phyloP scores from a whole-genome alignment of 2,888 invertebrate species.

The Hypolimnas misippus region DNA sequence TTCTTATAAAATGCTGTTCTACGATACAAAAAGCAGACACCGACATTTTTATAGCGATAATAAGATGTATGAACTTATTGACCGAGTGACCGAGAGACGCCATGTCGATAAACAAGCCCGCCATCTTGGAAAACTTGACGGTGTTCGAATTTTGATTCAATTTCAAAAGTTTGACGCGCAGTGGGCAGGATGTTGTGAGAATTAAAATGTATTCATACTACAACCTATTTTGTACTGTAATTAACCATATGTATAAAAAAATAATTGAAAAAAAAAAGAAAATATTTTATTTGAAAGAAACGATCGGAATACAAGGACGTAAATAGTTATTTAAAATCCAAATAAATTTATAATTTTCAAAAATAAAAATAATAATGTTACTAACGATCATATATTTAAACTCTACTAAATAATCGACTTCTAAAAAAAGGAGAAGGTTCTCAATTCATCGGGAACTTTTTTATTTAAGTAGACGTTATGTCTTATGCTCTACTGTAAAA shows the following conservation, averaged over 20 bases:
- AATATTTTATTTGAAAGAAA: conserved; percentile 22
- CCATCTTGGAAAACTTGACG: conserved; percentile 45
- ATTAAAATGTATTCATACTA: background rate
- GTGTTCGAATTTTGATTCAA: conserved; percentile 18
- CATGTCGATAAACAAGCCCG: conserved; percentile 33
- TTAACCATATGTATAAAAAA: too few species aligned
- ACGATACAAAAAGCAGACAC: conserved; percentile 40
- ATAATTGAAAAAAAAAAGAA: background rate
- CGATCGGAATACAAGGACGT: too few species aligned
- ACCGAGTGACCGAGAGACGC: conserved; percentile 55
- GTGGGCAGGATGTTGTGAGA: background rate
- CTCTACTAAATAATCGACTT: too few species aligned
- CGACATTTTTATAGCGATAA: conserved; percentile 47
- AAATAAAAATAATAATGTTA: too few species aligned
- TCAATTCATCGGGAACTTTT: too few species aligned
- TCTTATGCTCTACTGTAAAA: too few species aligned
- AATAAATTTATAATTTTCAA: too few species aligned
- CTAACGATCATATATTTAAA: too few species aligned
- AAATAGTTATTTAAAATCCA: too few species aligned
- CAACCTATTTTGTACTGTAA: conserved; percentile 6
- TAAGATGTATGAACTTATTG: conserved; percentile 45
- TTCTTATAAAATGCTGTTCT: conserved; percentile 19
- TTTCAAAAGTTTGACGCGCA: background rate
- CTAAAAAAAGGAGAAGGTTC: too few species aligned
- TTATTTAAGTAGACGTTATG: too few species aligned